Evolutionary conservation across 2,888 invertebrate genomes (phyloP).

Genomic region (Andrena praecox): DNA sequence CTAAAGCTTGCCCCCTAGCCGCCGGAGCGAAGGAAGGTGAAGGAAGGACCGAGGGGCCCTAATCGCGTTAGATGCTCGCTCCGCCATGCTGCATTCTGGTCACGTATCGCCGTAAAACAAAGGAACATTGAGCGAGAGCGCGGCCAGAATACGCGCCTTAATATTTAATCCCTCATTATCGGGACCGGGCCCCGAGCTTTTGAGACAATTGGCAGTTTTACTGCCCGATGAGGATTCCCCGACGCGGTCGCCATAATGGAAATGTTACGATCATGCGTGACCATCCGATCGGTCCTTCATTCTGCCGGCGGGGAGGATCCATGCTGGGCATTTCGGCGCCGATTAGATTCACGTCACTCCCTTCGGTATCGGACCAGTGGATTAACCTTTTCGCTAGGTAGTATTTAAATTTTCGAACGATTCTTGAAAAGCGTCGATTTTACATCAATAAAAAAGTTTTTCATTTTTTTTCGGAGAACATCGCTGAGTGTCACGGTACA

Average conservation of each 20-base stretch:
- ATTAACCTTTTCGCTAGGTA: neutral
- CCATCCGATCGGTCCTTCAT: constrained; percentile 38
- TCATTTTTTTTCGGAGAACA: too few species aligned
- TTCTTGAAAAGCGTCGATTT: too few species aligned
- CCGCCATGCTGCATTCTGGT: constrained; percentile 84
- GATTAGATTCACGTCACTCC: neutral
- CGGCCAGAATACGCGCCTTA: constrained; percentile 79
- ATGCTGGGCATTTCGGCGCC: neutral
- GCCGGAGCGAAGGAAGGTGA: constrained; percentile 55
- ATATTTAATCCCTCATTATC: constrained; percentile 85
- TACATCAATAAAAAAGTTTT: too few species aligned
- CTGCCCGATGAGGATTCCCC: constrained; percentile 76
- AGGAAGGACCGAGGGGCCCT: constrained; percentile 60
- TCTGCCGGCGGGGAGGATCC: neutral
- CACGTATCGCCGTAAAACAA: constrained; percentile 84
- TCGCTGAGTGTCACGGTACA: too few species aligned
- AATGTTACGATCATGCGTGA: constrained; percentile 64
- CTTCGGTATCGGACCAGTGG: neutral
- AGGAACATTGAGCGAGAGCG: constrained; percentile 80
- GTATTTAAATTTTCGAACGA: too few species aligned
- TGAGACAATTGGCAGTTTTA: constrained; percentile 84
- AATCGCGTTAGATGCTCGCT: constrained; percentile 79
- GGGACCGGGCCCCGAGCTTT: constrained; percentile 80
- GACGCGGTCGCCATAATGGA: constrained; percentile 26
- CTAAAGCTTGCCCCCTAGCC: constrained; percentile 48